Conservation (phyloP, 2,113 vertebrate species). For the Brienomyrus longianalis region DNA sequence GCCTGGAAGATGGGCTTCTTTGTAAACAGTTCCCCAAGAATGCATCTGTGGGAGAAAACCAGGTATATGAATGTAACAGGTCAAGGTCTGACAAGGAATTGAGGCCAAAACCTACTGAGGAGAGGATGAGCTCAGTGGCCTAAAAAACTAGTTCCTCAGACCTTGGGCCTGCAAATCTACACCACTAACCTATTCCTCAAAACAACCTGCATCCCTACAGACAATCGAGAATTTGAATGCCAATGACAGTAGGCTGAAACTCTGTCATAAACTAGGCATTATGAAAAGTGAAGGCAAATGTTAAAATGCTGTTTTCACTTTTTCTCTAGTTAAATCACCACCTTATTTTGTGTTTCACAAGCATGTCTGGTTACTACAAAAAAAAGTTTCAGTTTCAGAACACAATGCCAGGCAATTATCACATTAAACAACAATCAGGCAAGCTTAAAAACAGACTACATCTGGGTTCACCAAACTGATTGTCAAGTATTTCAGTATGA, state of each 20-base stretch:
- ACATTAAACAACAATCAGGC: neutral
- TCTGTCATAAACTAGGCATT: neutral
- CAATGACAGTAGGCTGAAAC: neutral
- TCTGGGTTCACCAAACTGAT: neutral
- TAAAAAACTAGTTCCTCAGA: neutral
- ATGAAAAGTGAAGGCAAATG: neutral
- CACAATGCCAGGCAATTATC: neutral
- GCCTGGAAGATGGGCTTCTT: conserved; percentile 99
- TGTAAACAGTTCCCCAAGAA: conserved; percentile 94
- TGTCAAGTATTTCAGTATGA: neutral
- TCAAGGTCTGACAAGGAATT: neutral
- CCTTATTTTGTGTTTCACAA: conserved; percentile 1
- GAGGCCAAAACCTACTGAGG: neutral
- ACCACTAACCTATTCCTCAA: neutral
- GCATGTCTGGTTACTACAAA: neutral
- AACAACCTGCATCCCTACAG: neutral
- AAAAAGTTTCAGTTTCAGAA: neutral
- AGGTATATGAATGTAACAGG: neutral
- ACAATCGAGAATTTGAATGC: neutral
- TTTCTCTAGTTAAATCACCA: neutral
- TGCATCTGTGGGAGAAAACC: conserved; percentile 71
- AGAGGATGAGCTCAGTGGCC: neutral
- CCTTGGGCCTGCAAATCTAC: neutral
- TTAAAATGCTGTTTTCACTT: neutral
- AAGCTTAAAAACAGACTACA: neutral